Evolutionary conservation across 2,888 invertebrate species (phyloP).

Genomic region (Pimpla rufipes): DNA sequence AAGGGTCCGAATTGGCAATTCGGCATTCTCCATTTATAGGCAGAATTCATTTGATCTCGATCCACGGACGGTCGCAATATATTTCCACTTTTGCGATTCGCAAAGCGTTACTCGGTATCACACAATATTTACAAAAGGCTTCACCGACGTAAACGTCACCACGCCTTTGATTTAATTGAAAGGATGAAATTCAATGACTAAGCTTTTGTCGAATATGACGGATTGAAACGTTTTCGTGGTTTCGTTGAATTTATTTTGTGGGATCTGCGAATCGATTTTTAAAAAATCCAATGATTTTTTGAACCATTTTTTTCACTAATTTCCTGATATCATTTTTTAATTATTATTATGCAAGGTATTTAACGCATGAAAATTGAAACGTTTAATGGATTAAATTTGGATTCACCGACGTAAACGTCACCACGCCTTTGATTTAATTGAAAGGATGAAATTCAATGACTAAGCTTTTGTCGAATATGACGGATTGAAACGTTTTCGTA

Average conservation of each 20-base stretch:
- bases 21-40: conserved; percentile 33
- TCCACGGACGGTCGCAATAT: neutral
- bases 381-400: no score
- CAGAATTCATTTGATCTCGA: neutral
- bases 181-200: neutral
- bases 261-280: neutral
- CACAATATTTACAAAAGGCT: conserved; percentile 11
- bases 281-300: neutral
- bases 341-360: no score
- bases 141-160: neutral
- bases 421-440: neutral
- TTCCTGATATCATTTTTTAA: no score
- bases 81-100: conserved; percentile 2
- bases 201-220: neutral
- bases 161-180: neutral
- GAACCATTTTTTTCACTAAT: no score
- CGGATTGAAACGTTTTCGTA: no score
- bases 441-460: neutral
- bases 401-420: neutral
- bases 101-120: neutral
- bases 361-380: no score
- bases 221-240: no score
- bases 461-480: neutral
- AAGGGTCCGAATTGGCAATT: conserved; percentile 48
- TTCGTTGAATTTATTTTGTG: no score